Conservation (phyloP, 2,797 vertebrate species). For the Peromyscus nudipes region DNA sequence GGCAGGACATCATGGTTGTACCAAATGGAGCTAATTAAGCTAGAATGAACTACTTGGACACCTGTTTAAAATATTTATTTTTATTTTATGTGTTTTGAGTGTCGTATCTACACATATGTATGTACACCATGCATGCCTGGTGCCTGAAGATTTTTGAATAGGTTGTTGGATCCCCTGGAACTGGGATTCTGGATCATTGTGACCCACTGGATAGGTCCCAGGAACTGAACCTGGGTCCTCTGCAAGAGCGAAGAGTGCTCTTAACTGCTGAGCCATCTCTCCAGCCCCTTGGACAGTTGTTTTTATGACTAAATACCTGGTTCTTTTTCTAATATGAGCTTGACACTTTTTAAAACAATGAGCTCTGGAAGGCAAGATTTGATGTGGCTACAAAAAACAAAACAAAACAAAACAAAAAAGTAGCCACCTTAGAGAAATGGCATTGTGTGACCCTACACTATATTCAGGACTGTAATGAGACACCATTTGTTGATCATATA, state of each 20-base stretch:
- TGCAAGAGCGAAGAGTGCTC: not conserved
- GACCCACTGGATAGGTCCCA: not conserved
- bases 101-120: not conserved
- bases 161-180: not conserved
- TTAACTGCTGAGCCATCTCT: not conserved
- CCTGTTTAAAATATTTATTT: slow-evolving; percentile 6
- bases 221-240: not conserved
- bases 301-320: not conserved
- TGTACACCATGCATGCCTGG: too few relatives aligned
- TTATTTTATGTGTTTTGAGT: not conserved
- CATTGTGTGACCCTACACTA: not conserved
- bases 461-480: not conserved
- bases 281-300: not conserved
- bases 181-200: not conserved
- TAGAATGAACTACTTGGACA: slow-evolving; percentile 54
- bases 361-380: not conserved
- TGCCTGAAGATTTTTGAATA: not conserved
- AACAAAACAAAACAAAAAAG: not conserved
- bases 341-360: slow-evolving; percentile 52
- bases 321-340: slow-evolving; percentile 48
- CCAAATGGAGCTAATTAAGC: slow-evolving; percentile 71
- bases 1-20: slow-evolving; percentile 32
- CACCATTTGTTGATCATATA: not conserved
- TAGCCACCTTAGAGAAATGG: not conserved
- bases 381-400: too few relatives aligned